Conservation (phyloP, 1,140 invertebrate species). For the Caligus rogercresseyi region DNA sequence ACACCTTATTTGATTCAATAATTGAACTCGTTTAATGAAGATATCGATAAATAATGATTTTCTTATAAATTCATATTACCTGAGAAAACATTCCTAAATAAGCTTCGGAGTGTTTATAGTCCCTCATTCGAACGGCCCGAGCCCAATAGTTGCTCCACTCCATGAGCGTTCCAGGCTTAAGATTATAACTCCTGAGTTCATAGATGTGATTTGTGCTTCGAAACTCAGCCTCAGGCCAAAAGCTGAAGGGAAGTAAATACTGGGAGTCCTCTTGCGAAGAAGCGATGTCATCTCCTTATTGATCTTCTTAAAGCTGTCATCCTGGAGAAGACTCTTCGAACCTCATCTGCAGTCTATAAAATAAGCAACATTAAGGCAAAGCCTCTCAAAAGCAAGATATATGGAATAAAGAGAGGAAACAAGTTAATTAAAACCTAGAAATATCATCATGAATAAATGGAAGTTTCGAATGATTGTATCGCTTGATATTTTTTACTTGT, state of each 20-base stretch:
- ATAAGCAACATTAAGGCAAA: not conserved
- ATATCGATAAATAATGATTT: too few species aligned
- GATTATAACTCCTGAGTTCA: conserved; percentile 75
- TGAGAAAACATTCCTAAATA: conserved; percentile 93
- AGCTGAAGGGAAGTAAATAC: conserved; percentile 57
- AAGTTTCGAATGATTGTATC: too few species aligned
- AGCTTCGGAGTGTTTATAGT: conserved; percentile 62
- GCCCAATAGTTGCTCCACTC: conserved; percentile 99
- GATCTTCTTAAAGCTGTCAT: conserved; percentile 47
- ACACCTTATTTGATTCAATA: too few species aligned
- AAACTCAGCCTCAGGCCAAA: conserved; percentile 43
- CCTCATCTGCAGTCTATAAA: not conserved
- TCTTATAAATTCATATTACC: conserved; percentile 33
- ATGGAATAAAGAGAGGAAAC: not conserved
- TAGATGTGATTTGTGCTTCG: conserved; percentile 58
- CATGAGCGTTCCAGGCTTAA: conserved; percentile 93
- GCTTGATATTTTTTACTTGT: too few species aligned
- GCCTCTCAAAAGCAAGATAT: not conserved
- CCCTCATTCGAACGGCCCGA: conserved; percentile 70
- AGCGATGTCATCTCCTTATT: conserved; percentile 60
- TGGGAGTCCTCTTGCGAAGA: conserved; percentile 70
- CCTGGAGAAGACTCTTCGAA: conserved; percentile 35
- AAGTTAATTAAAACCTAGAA: not conserved
- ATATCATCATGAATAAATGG: too few species aligned
- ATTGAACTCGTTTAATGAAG: too few species aligned